A percentile compares a stretch with the other conserved stretches of the same genome.
These are phyloP conservation scores for Zoanthus sansibaricus DNA, from an alignment of 92 coral and sea anemone genomes.

Conservation along the genomic window DNA sequence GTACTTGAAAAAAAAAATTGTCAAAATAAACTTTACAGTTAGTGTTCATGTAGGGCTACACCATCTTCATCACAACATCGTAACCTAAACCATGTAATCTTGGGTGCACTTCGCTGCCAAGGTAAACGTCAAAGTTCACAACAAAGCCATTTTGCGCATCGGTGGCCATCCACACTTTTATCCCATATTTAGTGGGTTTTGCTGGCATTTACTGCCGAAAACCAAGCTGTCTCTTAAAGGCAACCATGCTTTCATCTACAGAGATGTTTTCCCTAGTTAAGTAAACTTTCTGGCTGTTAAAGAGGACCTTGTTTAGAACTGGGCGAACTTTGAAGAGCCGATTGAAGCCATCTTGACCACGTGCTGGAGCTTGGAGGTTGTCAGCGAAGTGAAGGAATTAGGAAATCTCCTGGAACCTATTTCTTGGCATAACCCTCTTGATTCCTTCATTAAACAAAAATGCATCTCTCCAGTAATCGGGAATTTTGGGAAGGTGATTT, in stretches of 20 bases:
- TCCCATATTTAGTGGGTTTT: constrained; percentile 18
- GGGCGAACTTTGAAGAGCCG: constrained; percentile 28
- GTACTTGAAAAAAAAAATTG: constrained; percentile 59
- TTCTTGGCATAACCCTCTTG: constrained; percentile 37
- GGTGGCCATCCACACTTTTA: constrained; percentile 52
- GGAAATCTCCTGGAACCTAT: constrained; percentile 43
- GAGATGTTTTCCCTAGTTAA: constrained; percentile 13
- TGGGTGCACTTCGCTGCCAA: constrained; percentile 47
- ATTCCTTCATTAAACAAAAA: constrained; percentile 44
- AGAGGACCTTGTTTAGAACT: constrained; percentile 23
- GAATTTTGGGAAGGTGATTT: constrained; percentile 33
- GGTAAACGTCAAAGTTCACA: constrained; percentile 42
- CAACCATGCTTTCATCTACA: constrained; percentile 16
- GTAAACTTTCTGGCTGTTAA: constrained; percentile 25
- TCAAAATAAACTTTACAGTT: constrained; percentile 66
- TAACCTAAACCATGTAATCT: constrained; percentile 56
- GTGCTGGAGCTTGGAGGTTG: constrained; percentile 22
- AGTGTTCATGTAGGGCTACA: constrained; percentile 43
- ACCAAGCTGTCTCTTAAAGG: constrained; percentile 3
- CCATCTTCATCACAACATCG: constrained; percentile 58
- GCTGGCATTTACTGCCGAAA: constrained; percentile 19
- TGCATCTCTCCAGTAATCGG: constrained; percentile 37
- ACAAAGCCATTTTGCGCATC: constrained; percentile 51
- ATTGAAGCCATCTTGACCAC: constrained; percentile 31
- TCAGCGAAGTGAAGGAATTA: constrained; percentile 38